Evolutionary conservation across 2,888 invertebrate species (phyloP).

Genomic region (Lutraria lutraria): DNA sequence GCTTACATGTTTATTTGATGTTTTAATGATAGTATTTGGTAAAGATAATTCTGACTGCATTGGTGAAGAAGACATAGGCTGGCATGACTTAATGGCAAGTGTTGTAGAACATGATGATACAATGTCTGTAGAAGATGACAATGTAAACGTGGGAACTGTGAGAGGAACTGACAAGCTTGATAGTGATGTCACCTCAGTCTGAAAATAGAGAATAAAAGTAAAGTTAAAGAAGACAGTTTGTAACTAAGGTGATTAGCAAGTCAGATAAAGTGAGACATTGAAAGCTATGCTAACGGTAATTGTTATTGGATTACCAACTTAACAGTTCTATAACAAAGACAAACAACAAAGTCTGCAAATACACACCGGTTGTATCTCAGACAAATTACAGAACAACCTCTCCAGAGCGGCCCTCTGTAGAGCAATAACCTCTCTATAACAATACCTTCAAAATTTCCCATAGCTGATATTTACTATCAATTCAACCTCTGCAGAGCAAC

Average conservation of each 20-base stretch:
- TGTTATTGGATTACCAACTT: too few species aligned
- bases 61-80: background rate
- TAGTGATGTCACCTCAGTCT: background rate
- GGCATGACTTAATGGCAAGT: background rate
- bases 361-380: too few species aligned
- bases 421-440: too few species aligned
- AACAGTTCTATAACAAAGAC: too few species aligned
- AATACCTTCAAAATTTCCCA: too few species aligned
- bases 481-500: too few species aligned
- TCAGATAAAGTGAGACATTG: background rate
- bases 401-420: too few species aligned
- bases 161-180: background rate
- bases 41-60: background rate
- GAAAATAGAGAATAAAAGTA: constrained; percentile 1
- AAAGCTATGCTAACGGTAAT: too few species aligned
- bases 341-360: too few species aligned
- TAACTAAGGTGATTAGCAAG: background rate
- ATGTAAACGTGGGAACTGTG: constrained; percentile 22
- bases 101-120: background rate
- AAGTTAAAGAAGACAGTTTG: background rate
- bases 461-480: too few species aligned
- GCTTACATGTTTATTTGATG: background rate
- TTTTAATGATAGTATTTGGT: background rate
- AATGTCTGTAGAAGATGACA: background rate
- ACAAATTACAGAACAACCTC: too few species aligned